These are phyloP conservation scores for Gryon sp. DNA, from an alignment of 1,140 invertebrate species.

Conservation along the genomic window DNA sequence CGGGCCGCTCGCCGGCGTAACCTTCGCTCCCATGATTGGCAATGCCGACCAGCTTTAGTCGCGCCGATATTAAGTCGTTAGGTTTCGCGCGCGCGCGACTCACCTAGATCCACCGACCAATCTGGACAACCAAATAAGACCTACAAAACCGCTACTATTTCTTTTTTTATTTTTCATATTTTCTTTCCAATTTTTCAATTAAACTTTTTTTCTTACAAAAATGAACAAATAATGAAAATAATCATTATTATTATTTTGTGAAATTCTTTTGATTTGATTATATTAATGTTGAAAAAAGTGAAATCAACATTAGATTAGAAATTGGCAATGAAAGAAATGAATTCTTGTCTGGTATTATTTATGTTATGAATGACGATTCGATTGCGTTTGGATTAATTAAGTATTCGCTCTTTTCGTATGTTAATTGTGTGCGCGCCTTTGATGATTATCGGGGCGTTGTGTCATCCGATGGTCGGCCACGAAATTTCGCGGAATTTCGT, in stretches of 20 bases:
- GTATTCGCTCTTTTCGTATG: constrained; percentile 20
- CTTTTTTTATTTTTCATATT: background rate
- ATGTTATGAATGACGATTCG: constrained; percentile 4
- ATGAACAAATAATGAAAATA: no score
- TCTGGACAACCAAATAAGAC: constrained; percentile 2
- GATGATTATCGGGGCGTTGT: constrained; percentile 32
- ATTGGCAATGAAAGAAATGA: no score
- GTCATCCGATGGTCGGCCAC: constrained; percentile 3
- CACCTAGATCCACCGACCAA: constrained; percentile 1
- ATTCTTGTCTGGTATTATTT: no score
- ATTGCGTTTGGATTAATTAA: no score
- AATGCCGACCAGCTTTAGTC: background rate
- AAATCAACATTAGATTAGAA: no score
- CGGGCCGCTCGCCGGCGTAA: constrained; percentile 15
- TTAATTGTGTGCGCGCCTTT: constrained; percentile 7
- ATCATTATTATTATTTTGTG: no score
- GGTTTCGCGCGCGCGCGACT: background rate
- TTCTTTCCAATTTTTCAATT: background rate
- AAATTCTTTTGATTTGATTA: no score
- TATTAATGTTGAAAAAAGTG: no score
- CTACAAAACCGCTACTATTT: no score
- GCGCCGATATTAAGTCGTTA: constrained; percentile 3
- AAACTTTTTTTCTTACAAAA: no score
- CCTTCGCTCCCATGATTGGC: constrained; percentile 39
- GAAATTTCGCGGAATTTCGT: constrained; percentile 37